Percentiles rank a stretch among this genome's conserved stretches.
These are phyloP conservation scores for Rhinatrema bivittatum DNA, from an alignment of 2,797 vertebrate genomes.

Conservation along the genomic window DNA sequence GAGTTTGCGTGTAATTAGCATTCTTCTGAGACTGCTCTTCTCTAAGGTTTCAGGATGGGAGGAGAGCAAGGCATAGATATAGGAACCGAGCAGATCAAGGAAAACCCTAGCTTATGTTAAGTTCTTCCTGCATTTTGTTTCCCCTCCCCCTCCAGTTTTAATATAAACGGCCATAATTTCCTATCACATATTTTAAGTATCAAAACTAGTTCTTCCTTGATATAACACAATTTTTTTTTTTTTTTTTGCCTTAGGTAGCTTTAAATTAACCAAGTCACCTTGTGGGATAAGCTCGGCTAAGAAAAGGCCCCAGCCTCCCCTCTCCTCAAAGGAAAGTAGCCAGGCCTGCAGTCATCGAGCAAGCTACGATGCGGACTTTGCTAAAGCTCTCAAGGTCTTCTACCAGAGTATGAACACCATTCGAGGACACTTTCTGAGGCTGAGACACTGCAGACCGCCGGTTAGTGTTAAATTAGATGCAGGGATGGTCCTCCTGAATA, in stretches of 20 bases:
- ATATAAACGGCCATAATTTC: too few relatives aligned
- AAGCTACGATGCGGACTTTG: constrained; percentile 72
- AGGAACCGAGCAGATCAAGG: too few relatives aligned
- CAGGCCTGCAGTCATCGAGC: constrained; percentile 25
- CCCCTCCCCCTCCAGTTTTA: too few relatives aligned
- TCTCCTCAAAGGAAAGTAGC: constrained; percentile 8
- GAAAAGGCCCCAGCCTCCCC: neutral
- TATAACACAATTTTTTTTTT: too few relatives aligned
- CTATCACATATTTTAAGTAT: too few relatives aligned
- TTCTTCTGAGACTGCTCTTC: too few relatives aligned
- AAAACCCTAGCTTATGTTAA: neutral
- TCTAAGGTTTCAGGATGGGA: too few relatives aligned
- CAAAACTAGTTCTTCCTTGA: too few relatives aligned
- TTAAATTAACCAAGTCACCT: neutral
- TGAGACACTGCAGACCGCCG: constrained; percentile 62
- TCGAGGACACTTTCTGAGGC: constrained; percentile 62
- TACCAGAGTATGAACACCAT: constrained; percentile 76
- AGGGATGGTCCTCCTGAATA: too few relatives aligned
- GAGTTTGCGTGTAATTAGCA: too few relatives aligned
- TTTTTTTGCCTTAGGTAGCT: constrained; percentile 7
- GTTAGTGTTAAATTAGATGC: too few relatives aligned
- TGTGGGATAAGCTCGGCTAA: neutral
- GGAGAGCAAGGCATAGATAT: too few relatives aligned
- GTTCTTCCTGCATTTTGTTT: neutral
- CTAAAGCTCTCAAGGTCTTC: constrained; percentile 76